A percentile compares a stretch with the other conserved stretches of the same genome.
Evolutionary conservation across 2,797 vertebrate species (phyloP).

Genomic region (Lepidocolaptes lacrymiger): DNA sequence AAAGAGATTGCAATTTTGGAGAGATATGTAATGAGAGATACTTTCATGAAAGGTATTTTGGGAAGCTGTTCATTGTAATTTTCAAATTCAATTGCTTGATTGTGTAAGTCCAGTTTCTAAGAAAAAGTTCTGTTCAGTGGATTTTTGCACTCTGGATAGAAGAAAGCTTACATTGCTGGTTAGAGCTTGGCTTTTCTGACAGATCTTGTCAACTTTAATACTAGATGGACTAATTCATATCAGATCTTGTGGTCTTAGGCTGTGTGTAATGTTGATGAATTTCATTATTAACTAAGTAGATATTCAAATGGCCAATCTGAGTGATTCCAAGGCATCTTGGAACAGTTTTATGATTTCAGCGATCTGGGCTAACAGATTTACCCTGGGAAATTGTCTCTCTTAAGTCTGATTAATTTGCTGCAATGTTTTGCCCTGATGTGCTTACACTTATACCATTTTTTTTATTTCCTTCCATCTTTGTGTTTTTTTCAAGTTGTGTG

Average conservation of each 20-base stretch:
- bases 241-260: background rate
- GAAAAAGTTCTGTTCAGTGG: background rate
- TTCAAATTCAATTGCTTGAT: background rate
- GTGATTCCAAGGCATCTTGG: background rate
- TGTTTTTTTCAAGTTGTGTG: background rate
- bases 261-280: background rate
- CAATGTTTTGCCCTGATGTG: background rate
- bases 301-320: rapidly evolving
- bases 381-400: background rate
- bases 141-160: background rate
- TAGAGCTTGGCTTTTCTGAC: background rate
- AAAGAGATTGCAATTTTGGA: background rate
- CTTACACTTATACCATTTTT: background rate
- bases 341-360: background rate
- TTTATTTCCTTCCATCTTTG: background rate
- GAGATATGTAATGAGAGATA: background rate
- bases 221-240: background rate
- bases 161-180: background rate
- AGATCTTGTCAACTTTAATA: background rate
- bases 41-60: background rate
- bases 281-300: background rate
- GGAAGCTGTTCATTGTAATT: background rate
- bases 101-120: background rate
- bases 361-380: background rate
- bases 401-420: background rate